phyloP scores from a whole-genome alignment of 2,113 vertebrate genomes.

The Mastomys natalensis region DNA sequence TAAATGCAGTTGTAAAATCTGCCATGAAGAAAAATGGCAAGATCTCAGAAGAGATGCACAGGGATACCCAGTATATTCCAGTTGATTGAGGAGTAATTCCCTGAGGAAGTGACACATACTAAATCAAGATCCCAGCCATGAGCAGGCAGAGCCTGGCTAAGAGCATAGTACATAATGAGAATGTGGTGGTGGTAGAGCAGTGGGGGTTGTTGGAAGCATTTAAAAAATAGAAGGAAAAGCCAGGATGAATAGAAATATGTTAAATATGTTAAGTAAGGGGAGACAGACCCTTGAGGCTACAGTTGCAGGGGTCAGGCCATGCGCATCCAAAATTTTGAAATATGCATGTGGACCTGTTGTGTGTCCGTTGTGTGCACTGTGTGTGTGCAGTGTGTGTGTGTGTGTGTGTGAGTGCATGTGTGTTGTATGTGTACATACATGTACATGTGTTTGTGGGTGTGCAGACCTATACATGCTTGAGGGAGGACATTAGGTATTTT shows the following conservation, averaged over 20 bases:
- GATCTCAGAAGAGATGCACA: neutral
- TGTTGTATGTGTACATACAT: neutral
- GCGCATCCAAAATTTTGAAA: neutral
- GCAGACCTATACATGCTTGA: too few relatives aligned
- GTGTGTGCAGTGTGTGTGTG: neutral
- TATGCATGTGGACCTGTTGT: too few relatives aligned
- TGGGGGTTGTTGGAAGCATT: neutral
- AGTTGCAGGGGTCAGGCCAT: neutral
- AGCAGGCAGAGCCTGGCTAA: neutral
- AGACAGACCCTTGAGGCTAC: neutral
- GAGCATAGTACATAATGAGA: neutral
- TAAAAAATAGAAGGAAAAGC: neutral
- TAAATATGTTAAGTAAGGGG: neutral
- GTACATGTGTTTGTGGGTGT: neutral
- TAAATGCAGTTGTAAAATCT: slow-evolving; percentile 66
- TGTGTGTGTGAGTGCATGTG: neutral
- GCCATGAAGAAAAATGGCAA: slow-evolving; percentile 60
- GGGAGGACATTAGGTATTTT: neutral
- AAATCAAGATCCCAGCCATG: neutral
- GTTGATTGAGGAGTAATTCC: slow-evolving; percentile 45
- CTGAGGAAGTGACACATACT: neutral
- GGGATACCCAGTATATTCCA: slow-evolving; percentile 6
- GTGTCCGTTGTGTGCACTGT: too few relatives aligned
- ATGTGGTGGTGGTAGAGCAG: fast-evolving
- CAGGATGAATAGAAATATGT: neutral